Percentiles rank a stretch among this genome's conserved stretches.
Evolutionary conservation across 1,140 invertebrate genomes (phyloP).

Genomic region (Lutraria rhynchaena): DNA sequence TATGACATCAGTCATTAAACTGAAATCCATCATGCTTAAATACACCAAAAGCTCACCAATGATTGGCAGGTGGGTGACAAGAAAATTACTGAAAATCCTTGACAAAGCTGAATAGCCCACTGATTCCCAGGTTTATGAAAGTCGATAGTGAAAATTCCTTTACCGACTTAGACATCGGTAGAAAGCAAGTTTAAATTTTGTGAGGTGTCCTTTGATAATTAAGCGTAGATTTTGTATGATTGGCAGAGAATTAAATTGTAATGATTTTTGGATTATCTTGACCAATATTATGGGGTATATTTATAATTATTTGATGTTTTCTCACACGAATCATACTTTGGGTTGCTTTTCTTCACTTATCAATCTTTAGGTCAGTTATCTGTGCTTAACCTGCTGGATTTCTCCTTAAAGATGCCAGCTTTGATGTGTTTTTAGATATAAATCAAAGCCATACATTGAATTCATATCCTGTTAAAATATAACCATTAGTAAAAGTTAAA

Average conservation of each 20-base stretch:
- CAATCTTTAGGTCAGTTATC: background rate
- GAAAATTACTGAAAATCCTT: conserved; percentile 51
- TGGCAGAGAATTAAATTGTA: conserved; percentile 10
- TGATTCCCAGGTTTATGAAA: conserved; percentile 46
- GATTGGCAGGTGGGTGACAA: conserved; percentile 53
- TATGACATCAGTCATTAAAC: conserved; percentile 59
- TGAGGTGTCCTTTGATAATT: conserved; percentile 11
- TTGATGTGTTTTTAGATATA: background rate
- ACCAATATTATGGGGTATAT: background rate
- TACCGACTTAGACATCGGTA: conserved; percentile 4
- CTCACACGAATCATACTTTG: conserved; percentile 9
- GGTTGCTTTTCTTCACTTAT: background rate
- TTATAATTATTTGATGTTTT: conserved; percentile 17
- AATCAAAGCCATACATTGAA: background rate
- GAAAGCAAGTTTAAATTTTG: conserved; percentile 34
- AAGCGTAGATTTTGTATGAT: background rate
- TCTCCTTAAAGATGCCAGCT: background rate
- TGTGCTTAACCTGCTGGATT: background rate
- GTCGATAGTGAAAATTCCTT: conserved; percentile 23
- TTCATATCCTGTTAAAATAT: background rate
- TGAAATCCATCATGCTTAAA: conserved; percentile 57
- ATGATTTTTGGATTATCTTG: conserved; percentile 37
- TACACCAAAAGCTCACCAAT: background rate
- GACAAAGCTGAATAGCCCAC: conserved; percentile 11
- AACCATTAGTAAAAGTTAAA: background rate